These are phyloP conservation scores for Fissipunctia ypsillon DNA, from an alignment of 2,888 invertebrate genomes.

Conservation along the genomic window DNA sequence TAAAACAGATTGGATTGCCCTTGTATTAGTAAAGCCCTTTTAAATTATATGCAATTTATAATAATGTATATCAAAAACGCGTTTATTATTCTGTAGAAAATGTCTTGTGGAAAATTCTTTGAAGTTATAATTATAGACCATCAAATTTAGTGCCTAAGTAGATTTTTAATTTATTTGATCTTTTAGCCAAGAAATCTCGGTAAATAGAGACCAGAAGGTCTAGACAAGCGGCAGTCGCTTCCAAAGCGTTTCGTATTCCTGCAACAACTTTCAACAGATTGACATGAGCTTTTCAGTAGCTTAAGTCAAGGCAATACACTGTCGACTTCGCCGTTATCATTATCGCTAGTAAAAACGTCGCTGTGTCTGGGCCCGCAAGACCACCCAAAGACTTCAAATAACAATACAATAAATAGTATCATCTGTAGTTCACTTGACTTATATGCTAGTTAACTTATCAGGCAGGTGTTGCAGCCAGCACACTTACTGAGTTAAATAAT, in stretches of 20 bases:
- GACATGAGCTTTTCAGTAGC: too few relatives aligned
- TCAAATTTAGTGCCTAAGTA: too few relatives aligned
- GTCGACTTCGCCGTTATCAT: too few relatives aligned
- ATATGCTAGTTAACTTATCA: too few relatives aligned
- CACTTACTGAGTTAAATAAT: too few relatives aligned
- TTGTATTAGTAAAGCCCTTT: constrained; percentile 7
- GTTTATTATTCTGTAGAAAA: background rate
- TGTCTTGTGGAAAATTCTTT: background rate
- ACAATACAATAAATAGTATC: too few relatives aligned
- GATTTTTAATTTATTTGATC: background rate
- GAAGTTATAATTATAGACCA: background rate
- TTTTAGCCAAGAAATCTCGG: background rate
- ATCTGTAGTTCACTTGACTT: too few relatives aligned
- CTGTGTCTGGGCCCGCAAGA: background rate
- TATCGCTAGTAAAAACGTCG: background rate
- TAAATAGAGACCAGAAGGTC: background rate
- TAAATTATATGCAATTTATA: background rate
- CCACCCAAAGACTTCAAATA: too few relatives aligned
- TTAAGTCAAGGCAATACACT: background rate
- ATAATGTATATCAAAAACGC: background rate
- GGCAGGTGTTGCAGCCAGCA: too few relatives aligned
- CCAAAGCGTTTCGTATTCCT: background rate
- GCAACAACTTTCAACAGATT: background rate
- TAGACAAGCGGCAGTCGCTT: background rate
- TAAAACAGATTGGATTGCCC: constrained; percentile 21